phyloP scores from a whole-genome alignment of 2,888 invertebrate species.

The Scaptomyza flava region DNA sequence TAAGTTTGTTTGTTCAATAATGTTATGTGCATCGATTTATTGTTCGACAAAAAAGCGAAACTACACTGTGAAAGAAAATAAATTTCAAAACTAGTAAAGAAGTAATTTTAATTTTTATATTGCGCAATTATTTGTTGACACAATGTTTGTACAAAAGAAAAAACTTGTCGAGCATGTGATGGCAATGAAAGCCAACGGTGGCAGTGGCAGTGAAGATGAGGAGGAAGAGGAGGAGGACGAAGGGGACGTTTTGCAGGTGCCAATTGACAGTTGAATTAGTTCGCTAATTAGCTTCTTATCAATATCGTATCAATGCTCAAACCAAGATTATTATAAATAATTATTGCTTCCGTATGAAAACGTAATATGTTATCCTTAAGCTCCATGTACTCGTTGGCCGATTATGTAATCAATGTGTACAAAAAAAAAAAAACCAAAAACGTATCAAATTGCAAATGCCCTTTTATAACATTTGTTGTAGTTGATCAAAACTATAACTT shows the following conservation, averaged over 20 bases:
- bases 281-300: constrained; percentile 39
- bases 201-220: constrained; percentile 86
- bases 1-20: constrained; percentile 60
- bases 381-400: constrained; percentile 60
- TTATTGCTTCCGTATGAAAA: constrained; percentile 63
- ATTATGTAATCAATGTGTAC: constrained; percentile 65
- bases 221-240: constrained; percentile 86
- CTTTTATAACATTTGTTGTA: constrained; percentile 33
- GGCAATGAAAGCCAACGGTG: constrained; percentile 81
- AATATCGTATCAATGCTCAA: constrained; percentile 36
- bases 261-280: constrained; percentile 30
- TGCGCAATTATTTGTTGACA: constrained; percentile 31
- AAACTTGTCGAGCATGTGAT: constrained; percentile 83
- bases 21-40: constrained; percentile 37
- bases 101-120: constrained; percentile 21
- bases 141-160: constrained; percentile 87
- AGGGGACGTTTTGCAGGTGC: constrained; percentile 84
- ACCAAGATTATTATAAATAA: constrained; percentile 67
- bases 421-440: constrained; percentile 23
- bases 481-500: constrained; percentile 22
- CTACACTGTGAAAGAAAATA: constrained; percentile 16
- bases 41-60: constrained; percentile 10
- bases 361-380: constrained; percentile 60
- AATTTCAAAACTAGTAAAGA: constrained; percentile 44
- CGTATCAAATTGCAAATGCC: constrained; percentile 35